A percentile compares a stretch with the other conserved stretches of the same genome.
Evolutionary conservation across 2,888 invertebrate species (phyloP).

Genomic region (Hyposoter didymator): DNA sequence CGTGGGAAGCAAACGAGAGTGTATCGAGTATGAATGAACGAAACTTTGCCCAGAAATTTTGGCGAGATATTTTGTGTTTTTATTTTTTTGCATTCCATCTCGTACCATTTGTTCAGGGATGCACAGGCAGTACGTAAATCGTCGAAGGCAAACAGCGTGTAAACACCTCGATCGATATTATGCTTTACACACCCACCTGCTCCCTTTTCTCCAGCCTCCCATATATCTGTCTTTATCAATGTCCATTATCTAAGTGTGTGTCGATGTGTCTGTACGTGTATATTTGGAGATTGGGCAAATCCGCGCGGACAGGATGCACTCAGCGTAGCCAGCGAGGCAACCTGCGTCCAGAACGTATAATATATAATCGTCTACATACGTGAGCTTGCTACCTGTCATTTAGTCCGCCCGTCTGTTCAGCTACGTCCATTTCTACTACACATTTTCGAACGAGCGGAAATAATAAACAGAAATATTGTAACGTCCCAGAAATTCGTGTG

Average conservation of each 20-base stretch:
- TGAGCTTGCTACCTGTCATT: constrained; percentile 6
- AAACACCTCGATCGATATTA: constrained; percentile 67
- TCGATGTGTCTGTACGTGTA: background rate
- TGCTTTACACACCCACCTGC: constrained; percentile 43
- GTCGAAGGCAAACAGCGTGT: constrained; percentile 68
- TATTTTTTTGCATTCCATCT: background rate
- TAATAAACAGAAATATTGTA: constrained; percentile 12
- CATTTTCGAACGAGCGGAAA: background rate
- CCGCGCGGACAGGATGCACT: constrained; percentile 60
- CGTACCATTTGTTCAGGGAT: constrained; percentile 27
- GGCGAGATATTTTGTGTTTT: constrained; percentile 7
- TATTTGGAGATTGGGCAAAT: constrained; percentile 51
- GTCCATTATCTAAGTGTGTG: background rate
- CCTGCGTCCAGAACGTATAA: constrained; percentile 49
- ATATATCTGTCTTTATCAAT: background rate
- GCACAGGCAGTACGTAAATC: constrained; percentile 62
- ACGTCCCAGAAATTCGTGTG: constrained; percentile 22
- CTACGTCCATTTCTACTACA: constrained; percentile 45
- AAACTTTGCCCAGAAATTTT: constrained; percentile 48
- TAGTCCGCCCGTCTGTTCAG: constrained; percentile 40
- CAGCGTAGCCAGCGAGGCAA: constrained; percentile 34
- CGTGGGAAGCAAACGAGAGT: constrained; percentile 19
- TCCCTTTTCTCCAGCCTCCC: background rate
- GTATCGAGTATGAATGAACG: constrained; percentile 11
- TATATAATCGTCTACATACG: constrained; percentile 20